phyloP scores from a whole-genome alignment of 1,140 invertebrate genomes.

The Brachionus paranguensis region DNA sequence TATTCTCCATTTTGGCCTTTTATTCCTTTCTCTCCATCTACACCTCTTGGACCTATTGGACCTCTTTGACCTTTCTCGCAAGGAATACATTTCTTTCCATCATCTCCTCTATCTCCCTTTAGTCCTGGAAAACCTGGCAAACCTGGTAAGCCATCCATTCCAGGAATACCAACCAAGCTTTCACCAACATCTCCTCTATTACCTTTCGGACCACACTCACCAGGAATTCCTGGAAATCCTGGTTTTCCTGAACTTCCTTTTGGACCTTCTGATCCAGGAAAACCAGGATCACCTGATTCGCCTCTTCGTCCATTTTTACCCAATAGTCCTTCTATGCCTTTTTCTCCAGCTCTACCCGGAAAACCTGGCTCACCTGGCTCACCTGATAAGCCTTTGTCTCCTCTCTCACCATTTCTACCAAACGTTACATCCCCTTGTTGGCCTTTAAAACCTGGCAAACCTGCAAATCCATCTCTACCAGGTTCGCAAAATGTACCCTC shows the following conservation, averaged over 20 bases:
- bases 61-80: constrained; percentile 27
- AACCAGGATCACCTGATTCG: neutral
- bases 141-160: constrained; percentile 10
- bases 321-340: neutral
- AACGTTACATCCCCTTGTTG: neutral
- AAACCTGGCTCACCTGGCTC: neutral
- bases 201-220: neutral
- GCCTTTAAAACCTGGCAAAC: neutral
- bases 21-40: neutral
- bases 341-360: neutral
- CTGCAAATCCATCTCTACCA: neutral
- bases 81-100: neutral
- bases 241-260: neutral
- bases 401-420: neutral
- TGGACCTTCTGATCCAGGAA: neutral
- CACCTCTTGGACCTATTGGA: constrained; percentile 54
- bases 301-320: neutral
- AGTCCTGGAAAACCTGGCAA: neutral
- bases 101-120: neutral
- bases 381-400: constrained; percentile 21
- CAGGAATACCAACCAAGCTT: neutral
- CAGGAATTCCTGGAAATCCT: constrained; percentile 10
- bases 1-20: neutral
- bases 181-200: constrained; percentile 7
- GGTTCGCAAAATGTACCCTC: neutral